Evolutionary conservation across 2,797 vertebrate genomes (phyloP).

Genomic region (Hypotaenidia okinawae): DNA sequence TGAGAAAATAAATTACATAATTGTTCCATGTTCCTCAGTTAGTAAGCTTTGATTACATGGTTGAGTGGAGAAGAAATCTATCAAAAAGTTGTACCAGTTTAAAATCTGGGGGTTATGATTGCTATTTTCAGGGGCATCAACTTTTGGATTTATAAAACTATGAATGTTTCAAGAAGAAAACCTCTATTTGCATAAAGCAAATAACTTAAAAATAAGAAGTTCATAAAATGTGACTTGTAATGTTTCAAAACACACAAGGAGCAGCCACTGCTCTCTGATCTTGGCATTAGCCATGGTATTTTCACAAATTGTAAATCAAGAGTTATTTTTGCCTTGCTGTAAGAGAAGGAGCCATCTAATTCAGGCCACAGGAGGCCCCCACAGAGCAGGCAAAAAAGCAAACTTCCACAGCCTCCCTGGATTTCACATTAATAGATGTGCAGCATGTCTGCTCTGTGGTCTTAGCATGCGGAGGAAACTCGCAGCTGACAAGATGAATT

Average conservation of each 20-base stretch:
- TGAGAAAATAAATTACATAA: background rate
- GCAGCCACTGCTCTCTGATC: background rate
- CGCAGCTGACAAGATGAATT: background rate
- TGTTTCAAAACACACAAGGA: background rate
- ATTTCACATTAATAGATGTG: background rate
- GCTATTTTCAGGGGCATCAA: background rate
- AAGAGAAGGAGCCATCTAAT: constrained; percentile 53
- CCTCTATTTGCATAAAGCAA: background rate
- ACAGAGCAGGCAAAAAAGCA: constrained; percentile 69
- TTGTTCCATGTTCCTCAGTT: background rate
- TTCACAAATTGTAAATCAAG: background rate
- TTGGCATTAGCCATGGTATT: background rate
- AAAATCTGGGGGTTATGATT: accelerated
- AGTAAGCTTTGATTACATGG: background rate
- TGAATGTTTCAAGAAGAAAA: background rate
- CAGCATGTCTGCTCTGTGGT: background rate
- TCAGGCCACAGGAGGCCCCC: constrained; percentile 75
- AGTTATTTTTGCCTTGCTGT: background rate
- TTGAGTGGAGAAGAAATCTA: background rate
- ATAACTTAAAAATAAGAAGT: background rate
- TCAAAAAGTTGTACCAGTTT: background rate
- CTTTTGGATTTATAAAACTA: background rate
- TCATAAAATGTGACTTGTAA: background rate
- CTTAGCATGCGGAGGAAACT: background rate
- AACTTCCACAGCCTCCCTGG: constrained; percentile 28